Percentiles rank a stretch among this genome's conserved stretches.
Evolutionary conservation across 2,888 invertebrate genomes (phyloP).

Genomic region (Drosophila nigricruria): DNA sequence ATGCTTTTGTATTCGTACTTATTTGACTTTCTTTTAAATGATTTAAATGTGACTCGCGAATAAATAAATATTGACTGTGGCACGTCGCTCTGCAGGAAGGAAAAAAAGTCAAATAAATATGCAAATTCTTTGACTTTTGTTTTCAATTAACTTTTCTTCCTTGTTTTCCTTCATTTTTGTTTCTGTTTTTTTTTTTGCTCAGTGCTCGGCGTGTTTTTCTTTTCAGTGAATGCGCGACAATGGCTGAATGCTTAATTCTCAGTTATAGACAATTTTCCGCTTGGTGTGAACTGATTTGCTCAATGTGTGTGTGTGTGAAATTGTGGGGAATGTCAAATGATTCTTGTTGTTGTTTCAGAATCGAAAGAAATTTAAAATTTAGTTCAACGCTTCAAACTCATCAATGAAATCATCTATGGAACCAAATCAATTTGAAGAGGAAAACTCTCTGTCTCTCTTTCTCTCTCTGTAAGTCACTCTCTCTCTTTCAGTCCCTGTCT

Average conservation of each 20-base stretch:
- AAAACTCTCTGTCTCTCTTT: neutral
- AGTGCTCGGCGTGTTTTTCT: slow-evolving; percentile 10
- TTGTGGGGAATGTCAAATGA: slow-evolving; percentile 11
- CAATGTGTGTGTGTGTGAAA: slow-evolving; percentile 3
- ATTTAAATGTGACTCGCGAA: slow-evolving; percentile 71
- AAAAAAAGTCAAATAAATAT: slow-evolving; percentile 70
- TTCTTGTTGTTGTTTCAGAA: neutral
- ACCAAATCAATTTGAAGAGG: too few relatives aligned
- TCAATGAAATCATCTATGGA: neutral
- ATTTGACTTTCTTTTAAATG: slow-evolving; percentile 48
- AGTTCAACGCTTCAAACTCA: neutral
- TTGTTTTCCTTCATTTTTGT: slow-evolving; percentile 29
- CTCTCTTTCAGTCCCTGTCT: neutral
- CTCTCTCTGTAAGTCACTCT: neutral
- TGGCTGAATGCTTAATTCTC: slow-evolving; percentile 54
- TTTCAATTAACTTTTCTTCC: slow-evolving; percentile 78
- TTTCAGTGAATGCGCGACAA: slow-evolving; percentile 45
- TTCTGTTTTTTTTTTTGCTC: slow-evolving; percentile 3
- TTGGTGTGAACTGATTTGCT: slow-evolving; percentile 39
- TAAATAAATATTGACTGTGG: slow-evolving; percentile 77
- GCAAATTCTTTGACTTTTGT: slow-evolving; percentile 80
- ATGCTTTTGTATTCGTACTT: slow-evolving; percentile 8
- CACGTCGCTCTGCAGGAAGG: slow-evolving; percentile 47
- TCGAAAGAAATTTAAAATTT: neutral
- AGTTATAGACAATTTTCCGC: slow-evolving; percentile 61